phyloP scores from a whole-genome alignment of 2,113 vertebrate genomes.

The Zosterops japonicus region DNA sequence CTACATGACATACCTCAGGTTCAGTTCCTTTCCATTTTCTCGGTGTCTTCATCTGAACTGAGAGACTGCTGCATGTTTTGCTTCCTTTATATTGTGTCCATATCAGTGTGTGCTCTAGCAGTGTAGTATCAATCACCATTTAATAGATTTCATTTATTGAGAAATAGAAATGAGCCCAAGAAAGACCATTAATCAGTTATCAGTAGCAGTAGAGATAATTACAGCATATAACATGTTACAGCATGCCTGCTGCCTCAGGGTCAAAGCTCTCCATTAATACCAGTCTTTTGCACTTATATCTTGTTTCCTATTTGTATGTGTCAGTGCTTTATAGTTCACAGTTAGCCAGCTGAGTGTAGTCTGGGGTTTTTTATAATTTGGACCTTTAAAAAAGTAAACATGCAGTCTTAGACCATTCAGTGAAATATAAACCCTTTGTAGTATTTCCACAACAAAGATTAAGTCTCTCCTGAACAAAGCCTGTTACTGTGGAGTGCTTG shows the following conservation, averaged over 20 bases:
- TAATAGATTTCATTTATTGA: not conserved
- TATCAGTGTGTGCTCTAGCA: not conserved
- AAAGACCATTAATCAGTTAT: not conserved
- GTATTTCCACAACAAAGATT: not conserved
- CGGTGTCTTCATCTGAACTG: not conserved
- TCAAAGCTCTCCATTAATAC: not conserved
- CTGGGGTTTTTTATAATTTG: not conserved
- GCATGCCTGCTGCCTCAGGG: not conserved
- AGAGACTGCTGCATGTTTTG: not conserved
- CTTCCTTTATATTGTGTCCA: not conserved
- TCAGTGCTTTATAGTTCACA: not conserved
- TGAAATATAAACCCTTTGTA: not conserved
- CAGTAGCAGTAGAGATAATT: not conserved
- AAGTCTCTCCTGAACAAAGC: not conserved
- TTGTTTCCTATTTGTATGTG: not conserved
- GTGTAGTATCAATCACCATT: not conserved
- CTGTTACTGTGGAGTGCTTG: not conserved
- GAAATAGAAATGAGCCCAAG: not conserved
- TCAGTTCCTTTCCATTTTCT: not conserved
- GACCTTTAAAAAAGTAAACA: not conserved
- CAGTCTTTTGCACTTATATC: not conserved
- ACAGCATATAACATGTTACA: not conserved
- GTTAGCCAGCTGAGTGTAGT: not conserved
- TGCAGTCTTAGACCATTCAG: not conserved
- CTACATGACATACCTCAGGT: not conserved